Base-by-base conservation (phyloP, 2,797 vertebrate genomes). In the Glyptemys insculpta region DNA sequence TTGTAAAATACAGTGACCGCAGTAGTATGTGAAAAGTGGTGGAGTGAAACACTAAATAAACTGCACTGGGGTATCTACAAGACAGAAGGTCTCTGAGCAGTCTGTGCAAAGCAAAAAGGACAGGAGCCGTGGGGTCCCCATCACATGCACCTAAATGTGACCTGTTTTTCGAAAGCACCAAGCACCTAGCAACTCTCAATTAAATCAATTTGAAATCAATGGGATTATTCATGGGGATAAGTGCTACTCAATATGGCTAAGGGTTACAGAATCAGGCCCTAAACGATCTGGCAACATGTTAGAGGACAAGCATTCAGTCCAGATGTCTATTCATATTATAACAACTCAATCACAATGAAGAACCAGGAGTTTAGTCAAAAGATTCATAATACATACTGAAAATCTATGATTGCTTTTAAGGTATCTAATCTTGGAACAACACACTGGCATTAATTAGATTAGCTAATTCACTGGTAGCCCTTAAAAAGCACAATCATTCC, bases 281-380 rank as follows among this genome's bases (percentile, higher is more conserved):
- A 56, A 83, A 44, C 62, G 81, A 92, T 56, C 79, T 92, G 79
- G 56, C 68, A 86, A 8, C 31, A 76, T 15, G 68, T n/a, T 85
- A 65, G 89, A 92, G 31, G 87, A 68, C 37, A 85, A 59, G 84
- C 1, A 93, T 90, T 89, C 62, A 57, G 16, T 83, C 62, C 54
- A 44, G 14, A 72, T 54, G n/a, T 89, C 49, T 93, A 41, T 47
- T 96, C 31, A 44, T 88, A 79, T n/a, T 68, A 16, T 29, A 88
- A 76, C 14, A 83, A 59, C 21, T 89, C 79, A 93, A 88, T 90
- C 87, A 47, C 62, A 34, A 95, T 89, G 83, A 93, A 92, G 86
- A 91, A 86, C n/a, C 76, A 29, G 8, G 44, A 27, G 25, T 47
- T 29, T 47, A 78, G 41, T 78, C 74, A 78, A 49, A 78, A 49